Evolutionary conservation across 2,113 vertebrate species (phyloP), one percentile per base, ranked within the genome.

Genomic region (Platysteira castanea): DNA sequence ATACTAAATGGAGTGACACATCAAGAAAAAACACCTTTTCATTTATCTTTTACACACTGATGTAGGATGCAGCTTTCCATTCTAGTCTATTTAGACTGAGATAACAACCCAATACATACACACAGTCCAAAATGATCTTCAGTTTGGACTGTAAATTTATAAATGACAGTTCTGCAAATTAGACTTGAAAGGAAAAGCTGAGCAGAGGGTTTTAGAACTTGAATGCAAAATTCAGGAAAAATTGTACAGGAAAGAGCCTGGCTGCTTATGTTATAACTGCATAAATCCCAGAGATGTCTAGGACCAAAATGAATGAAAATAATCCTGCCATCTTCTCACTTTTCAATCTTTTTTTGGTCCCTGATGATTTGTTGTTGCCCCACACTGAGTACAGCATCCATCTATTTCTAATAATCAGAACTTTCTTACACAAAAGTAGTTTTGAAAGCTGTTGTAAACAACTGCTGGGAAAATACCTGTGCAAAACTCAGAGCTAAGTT

Each of bases 181-280:
- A 91, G 59, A 85, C 74, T 93, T 96, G 92, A 96, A 97, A 85
- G 42, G 39, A 96, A 80, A 95, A 92, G 59, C 71, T 94, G 82
- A 95, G 73, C 33, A 75, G 73, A 73, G 54, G 30, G 22, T 3
- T 96, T 95, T 84, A 93, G 73, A 84, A 80, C 50, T 76, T 91
- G 41, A 60, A 70, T 92, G 81, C 80, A 96, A 94, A 93, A 91
- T 77, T 79, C 44, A 92, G 80, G 54, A 87, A 61, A 71, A 93
- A 91, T 94, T 95, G 75, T 89, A 87, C 24, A 93, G 61, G 52
- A 87, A 92, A 83, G 57, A 94, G 33, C 15, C 61, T 64, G 24
- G 22, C 33, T 95, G 77, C 33, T 88, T 87, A 54, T 57, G 28
- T 70, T 88, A 35, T 77, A 90, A 83, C 28, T 83, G 53, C 42